Percentiles rank a stretch among this genome's conserved stretches.
Evolutionary conservation across 2,888 invertebrate species (phyloP).

Genomic region (Chrysina gloriosa): DNA sequence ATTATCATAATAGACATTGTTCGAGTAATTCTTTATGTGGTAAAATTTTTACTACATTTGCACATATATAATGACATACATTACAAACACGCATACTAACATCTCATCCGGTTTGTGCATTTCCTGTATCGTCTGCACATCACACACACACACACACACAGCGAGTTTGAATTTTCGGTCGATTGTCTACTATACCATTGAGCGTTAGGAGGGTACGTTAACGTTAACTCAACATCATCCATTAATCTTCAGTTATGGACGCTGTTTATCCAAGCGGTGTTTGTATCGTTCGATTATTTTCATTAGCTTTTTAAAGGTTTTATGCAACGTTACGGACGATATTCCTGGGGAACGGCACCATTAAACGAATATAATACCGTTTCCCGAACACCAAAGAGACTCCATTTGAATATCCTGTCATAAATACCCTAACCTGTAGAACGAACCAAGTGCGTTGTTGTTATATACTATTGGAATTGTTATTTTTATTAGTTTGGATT

Average conservation of each 20-base stretch:
- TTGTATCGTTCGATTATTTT: constrained; percentile 35
- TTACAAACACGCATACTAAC: background rate
- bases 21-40: too few relatives aligned
- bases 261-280: constrained; percentile 21
- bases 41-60: too few relatives aligned
- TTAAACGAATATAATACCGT: constrained; percentile 27
- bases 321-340: constrained; percentile 26
- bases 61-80: background rate
- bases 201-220: constrained; percentile 9
- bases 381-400: constrained; percentile 13
- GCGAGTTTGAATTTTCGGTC: constrained; percentile 21
- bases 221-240: constrained; percentile 11
- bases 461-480: constrained; percentile 11
- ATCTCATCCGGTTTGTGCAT: constrained; percentile 20
- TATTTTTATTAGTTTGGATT: constrained; percentile 12
- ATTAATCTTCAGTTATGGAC: constrained; percentile 29
- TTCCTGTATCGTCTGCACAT: constrained; percentile 14
- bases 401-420: constrained; percentile 27
- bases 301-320: constrained; percentile 36
- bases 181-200: background rate
- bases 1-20: too few relatives aligned
- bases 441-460: constrained; percentile 10
- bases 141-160: background rate
- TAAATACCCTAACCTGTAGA: constrained; percentile 10
- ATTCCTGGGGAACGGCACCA: constrained; percentile 10